Evolutionary conservation across 2,888 invertebrate genomes (phyloP).

Genomic region (Frankliniella intonsa): DNA sequence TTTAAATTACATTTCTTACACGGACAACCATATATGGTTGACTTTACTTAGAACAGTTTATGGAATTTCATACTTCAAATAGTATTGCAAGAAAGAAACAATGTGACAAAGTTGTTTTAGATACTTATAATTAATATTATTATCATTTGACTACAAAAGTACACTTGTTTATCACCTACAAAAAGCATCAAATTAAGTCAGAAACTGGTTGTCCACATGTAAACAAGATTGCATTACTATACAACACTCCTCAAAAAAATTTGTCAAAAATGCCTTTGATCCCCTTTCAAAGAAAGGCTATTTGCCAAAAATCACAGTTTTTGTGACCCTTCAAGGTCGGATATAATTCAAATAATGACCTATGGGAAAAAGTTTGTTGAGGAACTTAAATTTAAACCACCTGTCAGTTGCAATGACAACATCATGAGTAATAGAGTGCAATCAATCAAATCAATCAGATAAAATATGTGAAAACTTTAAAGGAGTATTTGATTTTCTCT

Average conservation of each 20-base stretch:
- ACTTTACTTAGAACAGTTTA: not conserved
- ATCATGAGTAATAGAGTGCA: not conserved
- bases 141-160: no score
- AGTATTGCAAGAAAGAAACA: not conserved
- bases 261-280: not conserved
- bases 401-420: not conserved
- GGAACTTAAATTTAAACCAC: no score
- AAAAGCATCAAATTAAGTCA: not conserved
- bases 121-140: not conserved
- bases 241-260: not conserved
- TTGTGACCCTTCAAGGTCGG: not conserved
- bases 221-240: not conserved
- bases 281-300: conserved; percentile 13
- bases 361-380: no score
- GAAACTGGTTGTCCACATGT: not conserved
- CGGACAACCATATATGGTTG: not conserved
- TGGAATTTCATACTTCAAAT: not conserved
- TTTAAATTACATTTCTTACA: not conserved
- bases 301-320: conserved; percentile 17
- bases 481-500: not conserved
- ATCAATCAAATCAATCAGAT: not conserved
- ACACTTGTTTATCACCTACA: not conserved
- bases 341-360: no score
- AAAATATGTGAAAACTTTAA: not conserved
- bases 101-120: not conserved